A percentile compares a stretch with the other conserved stretches of the same genome.
Evolutionary conservation across 2,113 vertebrate genomes (phyloP).

Genomic region (Muntiacus reevesi): DNA sequence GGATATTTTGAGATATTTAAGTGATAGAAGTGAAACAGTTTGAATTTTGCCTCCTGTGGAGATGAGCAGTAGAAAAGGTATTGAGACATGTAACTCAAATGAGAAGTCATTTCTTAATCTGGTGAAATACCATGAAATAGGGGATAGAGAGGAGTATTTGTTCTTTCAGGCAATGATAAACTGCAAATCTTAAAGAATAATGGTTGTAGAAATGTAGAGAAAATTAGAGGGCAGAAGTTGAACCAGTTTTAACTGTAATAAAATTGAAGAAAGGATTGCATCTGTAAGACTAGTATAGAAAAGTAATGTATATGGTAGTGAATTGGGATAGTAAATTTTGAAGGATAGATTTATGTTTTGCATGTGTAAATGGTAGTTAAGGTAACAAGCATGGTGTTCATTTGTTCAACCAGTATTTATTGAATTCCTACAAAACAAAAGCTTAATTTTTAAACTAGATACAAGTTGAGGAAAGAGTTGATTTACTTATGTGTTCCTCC

Average conservation of each 20-base stretch:
- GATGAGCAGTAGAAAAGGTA: neutral
- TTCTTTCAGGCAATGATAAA: neutral
- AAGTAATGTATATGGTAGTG: neutral
- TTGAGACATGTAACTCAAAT: neutral
- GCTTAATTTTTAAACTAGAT: neutral
- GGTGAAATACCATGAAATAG: neutral
- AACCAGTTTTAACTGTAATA: neutral
- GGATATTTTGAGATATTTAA: neutral
- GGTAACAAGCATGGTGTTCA: neutral
- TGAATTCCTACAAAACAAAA: neutral
- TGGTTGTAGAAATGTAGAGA: neutral
- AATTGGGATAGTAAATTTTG: conserved; percentile 6
- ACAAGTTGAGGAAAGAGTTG: neutral
- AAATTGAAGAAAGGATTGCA: neutral
- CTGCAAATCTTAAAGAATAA: neutral
- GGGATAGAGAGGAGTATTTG: neutral
- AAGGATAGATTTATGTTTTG: conserved; percentile 24
- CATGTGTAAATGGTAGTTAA: neutral
- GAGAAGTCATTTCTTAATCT: neutral
- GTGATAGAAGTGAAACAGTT: neutral
- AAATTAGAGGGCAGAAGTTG: neutral
- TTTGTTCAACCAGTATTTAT: neutral
- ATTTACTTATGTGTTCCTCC: neutral
- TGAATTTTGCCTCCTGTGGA: neutral
- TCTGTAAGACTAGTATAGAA: neutral